phyloP scores from a whole-genome alignment of 2,113 vertebrate genomes.

The Nipponia nippon region DNA sequence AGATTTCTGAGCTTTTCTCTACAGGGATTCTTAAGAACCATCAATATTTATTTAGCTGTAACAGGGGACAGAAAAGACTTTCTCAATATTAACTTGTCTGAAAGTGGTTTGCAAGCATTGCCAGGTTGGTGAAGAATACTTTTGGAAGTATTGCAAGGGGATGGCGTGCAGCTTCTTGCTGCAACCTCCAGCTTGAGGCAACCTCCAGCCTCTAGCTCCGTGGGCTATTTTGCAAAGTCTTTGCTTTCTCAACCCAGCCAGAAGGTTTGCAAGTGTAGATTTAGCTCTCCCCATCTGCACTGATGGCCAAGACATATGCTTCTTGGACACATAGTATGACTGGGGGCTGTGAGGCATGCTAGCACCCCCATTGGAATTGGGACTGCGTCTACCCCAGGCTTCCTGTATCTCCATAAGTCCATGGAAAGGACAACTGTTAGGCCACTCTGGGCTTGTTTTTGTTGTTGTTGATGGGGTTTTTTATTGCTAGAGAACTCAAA shows the following conservation, averaged over 20 bases:
- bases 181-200: neutral
- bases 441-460: neutral
- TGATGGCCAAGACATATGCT: fast-evolving
- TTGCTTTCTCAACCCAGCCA: neutral
- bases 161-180: neutral
- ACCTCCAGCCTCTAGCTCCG: neutral
- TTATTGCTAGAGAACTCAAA: neutral
- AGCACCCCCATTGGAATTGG: neutral
- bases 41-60: neutral
- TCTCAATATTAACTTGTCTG: neutral
- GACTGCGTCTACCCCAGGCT: neutral
- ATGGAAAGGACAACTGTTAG: neutral
- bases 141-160: neutral
- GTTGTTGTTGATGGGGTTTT: neutral
- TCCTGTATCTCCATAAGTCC: neutral
- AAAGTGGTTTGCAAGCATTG: neutral
- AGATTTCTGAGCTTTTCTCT: neutral
- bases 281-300: neutral
- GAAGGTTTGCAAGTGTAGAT: neutral
- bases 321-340: neutral
- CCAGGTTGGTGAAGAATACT: neutral
- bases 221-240: neutral
- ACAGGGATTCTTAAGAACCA: neutral
- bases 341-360: neutral
- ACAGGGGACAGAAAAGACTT: neutral